Percentiles rank a stretch among this genome's conserved stretches.
Conservation (phyloP, 2,888 invertebrate species). For the Sarcophaga caerulescens region DNA sequence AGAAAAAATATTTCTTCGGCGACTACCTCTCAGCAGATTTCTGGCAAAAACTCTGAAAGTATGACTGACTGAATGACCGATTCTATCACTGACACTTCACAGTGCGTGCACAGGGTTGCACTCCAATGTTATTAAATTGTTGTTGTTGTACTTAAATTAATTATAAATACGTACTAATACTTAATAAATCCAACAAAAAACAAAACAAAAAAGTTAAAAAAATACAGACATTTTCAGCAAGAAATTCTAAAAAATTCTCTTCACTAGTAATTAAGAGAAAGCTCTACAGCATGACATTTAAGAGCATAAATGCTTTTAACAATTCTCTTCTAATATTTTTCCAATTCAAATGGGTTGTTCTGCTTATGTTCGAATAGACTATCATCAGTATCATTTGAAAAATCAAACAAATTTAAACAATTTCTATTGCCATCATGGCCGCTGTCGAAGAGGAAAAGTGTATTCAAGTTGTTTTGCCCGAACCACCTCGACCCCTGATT, state of each 20-base stretch:
- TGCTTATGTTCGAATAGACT: background rate
- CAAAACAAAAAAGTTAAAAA: background rate
- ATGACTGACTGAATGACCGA: no score
- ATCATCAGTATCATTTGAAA: conserved; percentile 35
- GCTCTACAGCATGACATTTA: background rate
- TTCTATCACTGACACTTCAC: background rate
- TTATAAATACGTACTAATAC: background rate
- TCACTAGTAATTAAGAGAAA: background rate
- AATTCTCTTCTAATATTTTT: background rate
- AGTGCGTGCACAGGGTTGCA: background rate
- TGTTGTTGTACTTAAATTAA: background rate
- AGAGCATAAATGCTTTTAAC: background rate
- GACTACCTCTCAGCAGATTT: no score
- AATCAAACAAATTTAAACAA: background rate
- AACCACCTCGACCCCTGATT: conserved; percentile 62
- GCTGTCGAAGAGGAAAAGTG: conserved; percentile 40
- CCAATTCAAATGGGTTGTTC: background rate
- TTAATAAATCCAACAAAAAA: background rate
- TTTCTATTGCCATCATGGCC: conserved; percentile 19
- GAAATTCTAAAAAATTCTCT: background rate
- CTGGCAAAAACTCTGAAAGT: no score
- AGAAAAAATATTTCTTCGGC: no score
- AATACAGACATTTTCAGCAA: background rate
- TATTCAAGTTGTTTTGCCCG: conserved; percentile 46
- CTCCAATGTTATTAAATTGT: background rate